Evolutionary conservation across 53 echinoderm and acorn worm genomes (phyloP).

Genomic region (Patiria pectinifera): DNA sequence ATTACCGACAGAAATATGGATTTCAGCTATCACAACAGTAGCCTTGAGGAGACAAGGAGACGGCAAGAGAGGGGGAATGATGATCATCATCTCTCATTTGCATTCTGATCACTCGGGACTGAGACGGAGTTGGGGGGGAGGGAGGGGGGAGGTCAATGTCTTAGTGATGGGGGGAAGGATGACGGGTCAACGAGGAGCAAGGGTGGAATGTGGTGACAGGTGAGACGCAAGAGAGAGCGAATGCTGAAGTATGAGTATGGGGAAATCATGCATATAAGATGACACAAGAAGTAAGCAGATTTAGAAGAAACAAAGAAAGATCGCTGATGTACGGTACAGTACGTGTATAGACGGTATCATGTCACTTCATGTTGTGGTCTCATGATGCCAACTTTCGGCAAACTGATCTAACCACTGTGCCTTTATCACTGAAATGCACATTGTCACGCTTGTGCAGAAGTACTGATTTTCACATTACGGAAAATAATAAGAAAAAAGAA

Average conservation of each 20-base stretch:
- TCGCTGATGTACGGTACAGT: no score
- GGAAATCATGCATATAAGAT: neutral
- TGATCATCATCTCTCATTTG: neutral
- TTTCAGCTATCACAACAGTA: conserved; percentile 56
- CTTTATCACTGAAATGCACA: no score
- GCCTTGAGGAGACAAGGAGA: conserved; percentile 10
- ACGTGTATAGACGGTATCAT: no score
- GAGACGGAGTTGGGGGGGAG: neutral
- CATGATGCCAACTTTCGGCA: no score
- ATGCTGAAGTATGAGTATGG: neutral
- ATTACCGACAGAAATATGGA: conserved; percentile 67
- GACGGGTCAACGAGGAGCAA: neutral
- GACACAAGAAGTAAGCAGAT: neutral
- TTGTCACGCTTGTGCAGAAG: no score
- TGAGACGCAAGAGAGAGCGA: neutral
- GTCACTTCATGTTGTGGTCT: no score
- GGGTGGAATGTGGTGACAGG: neutral
- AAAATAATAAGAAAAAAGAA: no score
- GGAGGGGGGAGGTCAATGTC: neutral
- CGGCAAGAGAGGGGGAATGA: neutral
- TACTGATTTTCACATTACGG: no score
- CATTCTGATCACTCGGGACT: conserved; percentile 2
- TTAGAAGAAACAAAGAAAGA: no score
- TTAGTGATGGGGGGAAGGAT: neutral
- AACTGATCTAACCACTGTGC: no score